A percentile compares a stretch with the other conserved stretches of the same genome.
Conservation (phyloP, 2,888 invertebrate species). For the Cistogaster globosa region DNA sequence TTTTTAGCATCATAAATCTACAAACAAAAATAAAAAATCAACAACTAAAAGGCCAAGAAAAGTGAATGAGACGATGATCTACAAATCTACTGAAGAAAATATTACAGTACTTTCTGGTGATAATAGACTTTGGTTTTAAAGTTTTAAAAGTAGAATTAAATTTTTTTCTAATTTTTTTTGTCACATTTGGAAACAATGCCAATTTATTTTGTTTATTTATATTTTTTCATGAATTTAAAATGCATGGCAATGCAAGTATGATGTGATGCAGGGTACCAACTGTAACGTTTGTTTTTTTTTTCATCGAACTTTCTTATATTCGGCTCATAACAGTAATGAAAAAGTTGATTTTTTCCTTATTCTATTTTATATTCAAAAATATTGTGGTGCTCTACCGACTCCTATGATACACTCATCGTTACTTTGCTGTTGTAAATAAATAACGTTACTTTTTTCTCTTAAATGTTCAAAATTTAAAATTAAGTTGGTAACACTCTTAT, state of each 20-base stretch:
- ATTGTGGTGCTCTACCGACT: too few relatives aligned
- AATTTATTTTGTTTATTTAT: neutral
- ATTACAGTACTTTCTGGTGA: slow-evolving; percentile 5
- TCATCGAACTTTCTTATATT: too few relatives aligned
- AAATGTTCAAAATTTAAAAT: too few relatives aligned
- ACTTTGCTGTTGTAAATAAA: too few relatives aligned
- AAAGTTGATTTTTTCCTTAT: too few relatives aligned
- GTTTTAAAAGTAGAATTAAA: slow-evolving; percentile 24
- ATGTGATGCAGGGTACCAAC: too few relatives aligned
- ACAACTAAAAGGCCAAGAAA: slow-evolving; percentile 36
- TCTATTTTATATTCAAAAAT: too few relatives aligned
- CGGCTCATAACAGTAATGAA: too few relatives aligned
- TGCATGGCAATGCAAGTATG: neutral
- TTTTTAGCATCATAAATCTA: slow-evolving; percentile 39
- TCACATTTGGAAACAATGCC: neutral
- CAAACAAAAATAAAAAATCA: slow-evolving; percentile 25
- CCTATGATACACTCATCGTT: too few relatives aligned
- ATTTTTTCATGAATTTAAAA: neutral
- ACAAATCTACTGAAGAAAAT: slow-evolving; percentile 53
- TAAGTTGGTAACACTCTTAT: too few relatives aligned
- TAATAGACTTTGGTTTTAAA: slow-evolving; percentile 31
- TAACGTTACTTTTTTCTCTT: too few relatives aligned
- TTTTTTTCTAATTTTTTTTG: neutral
- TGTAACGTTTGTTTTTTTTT: too few relatives aligned
- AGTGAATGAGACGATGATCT: slow-evolving; percentile 53